Evolutionary conservation across 2,797 vertebrate species (phyloP), one percentile per base, ranked within the genome.

Genomic region (Podarcis siculus): DNA sequence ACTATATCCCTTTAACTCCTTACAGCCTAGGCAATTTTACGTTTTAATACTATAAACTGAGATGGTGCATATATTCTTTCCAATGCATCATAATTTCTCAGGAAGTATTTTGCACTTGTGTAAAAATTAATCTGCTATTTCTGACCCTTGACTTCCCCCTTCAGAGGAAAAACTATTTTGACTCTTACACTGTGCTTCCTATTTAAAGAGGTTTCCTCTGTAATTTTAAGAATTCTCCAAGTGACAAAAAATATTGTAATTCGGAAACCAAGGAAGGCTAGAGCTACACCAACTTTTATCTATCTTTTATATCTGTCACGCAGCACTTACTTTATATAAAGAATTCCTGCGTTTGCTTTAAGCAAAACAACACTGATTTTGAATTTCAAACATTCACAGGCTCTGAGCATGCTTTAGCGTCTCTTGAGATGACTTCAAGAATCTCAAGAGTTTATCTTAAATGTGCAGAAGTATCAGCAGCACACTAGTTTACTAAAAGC

Each of bases 61-160:
- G 81, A 86, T 93, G 85, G 42, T 87, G 91, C 86, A 64, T 91
- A 88, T 90, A 85, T 91, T 91, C 86, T 25, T 73, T 42, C 8
- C 58, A 92, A 92, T 90, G 89, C 94, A 90, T 82, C 76, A 93
- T 90, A 89, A 90, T 92, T 91, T 94, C 92, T 93, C 93, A 42
- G 69, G 90, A 96, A 89, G 84, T 92, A 88, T 88, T 88, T 89
- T 93, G 91, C 90, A 95, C 95, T 96, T 91, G 55, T 94, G 86
- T 94, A 92, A 94, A 96, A 96, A 92, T 90, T 94, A 93, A 91
- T 87, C 90, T 96, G 96, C 95, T 95, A 94, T 95, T 95, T 97
- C 94, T 97, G 93, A 97, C 93, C 95, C 93, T 91, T 96, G 92
- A 96, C 90, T 95, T 96, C 87, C 88, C 91, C 93, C 92, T 95